Evolutionary conservation across 1,140 invertebrate genomes (phyloP).

Genomic region (Panonychus citri): DNA sequence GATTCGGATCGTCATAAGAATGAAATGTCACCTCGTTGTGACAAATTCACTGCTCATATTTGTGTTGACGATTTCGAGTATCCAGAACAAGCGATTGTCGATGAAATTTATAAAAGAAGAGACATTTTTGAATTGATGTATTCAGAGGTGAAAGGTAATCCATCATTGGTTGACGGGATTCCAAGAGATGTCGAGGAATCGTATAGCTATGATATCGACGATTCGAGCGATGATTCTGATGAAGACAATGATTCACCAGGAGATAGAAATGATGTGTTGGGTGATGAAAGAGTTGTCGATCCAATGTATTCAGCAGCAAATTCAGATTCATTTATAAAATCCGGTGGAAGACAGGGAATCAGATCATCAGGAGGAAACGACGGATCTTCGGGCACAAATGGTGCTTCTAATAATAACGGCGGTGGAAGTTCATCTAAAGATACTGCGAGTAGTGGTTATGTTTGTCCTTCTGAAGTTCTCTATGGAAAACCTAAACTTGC

Average conservation of each 20-base stretch:
- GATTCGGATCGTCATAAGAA: not conserved
- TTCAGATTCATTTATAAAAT: not conserved
- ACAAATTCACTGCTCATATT: constrained; percentile 44
- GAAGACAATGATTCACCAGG: constrained; percentile 23
- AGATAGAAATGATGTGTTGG: constrained; percentile 16
- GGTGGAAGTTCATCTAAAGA: too few species aligned
- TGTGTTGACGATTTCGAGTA: constrained; percentile 48
- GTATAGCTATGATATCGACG: constrained; percentile 33
- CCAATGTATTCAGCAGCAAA: not conserved
- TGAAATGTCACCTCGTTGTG: constrained; percentile 28
- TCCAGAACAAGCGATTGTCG: constrained; percentile 42
- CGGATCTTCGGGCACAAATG: not conserved
- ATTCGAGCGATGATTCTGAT: constrained; percentile 22
- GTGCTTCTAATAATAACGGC: not conserved
- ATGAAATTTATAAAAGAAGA: constrained; percentile 41
- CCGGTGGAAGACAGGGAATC: not conserved
- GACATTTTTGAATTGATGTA: constrained; percentile 40
- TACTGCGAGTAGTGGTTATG: constrained; percentile 27
- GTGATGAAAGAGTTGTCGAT: not conserved
- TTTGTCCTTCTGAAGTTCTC: constrained; percentile 57
- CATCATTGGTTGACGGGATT: constrained; percentile 29
- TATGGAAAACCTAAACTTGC: constrained; percentile 57
- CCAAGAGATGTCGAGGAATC: constrained; percentile 29
- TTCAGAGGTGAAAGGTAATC: constrained; percentile 33
- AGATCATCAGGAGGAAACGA: too few species aligned